These are phyloP conservation scores for Orycteropus afer DNA, from an alignment of 2,113 vertebrate genomes.

Conservation along the genomic window DNA sequence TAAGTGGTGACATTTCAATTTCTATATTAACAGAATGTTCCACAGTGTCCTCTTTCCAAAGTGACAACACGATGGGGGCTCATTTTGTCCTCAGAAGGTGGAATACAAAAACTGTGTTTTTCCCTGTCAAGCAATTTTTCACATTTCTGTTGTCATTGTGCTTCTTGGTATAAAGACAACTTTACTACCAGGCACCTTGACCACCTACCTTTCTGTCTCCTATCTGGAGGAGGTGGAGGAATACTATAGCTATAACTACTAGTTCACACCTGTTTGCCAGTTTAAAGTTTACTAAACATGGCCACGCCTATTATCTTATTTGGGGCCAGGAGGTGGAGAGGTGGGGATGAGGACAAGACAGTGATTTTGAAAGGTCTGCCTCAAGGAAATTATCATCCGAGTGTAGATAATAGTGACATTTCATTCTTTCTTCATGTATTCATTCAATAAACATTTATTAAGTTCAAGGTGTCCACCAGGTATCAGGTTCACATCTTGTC, in stretches of 20 bases:
- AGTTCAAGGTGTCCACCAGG: not conserved
- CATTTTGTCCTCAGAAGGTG: not conserved
- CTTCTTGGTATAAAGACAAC: not conserved
- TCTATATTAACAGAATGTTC: not conserved
- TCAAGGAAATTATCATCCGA: not conserved
- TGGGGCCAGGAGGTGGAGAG: no score
- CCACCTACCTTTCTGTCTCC: rapidly evolving
- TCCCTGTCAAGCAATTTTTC: not conserved
- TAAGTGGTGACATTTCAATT: not conserved
- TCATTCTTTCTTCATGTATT: not conserved
- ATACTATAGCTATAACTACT: not conserved
- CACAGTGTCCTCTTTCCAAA: not conserved
- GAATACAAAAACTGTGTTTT: not conserved
- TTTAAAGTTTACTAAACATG: not conserved
- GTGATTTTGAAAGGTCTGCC: not conserved
- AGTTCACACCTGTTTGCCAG: not conserved
- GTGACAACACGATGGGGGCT: not conserved
- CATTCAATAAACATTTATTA: not conserved
- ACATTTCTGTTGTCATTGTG: rapidly evolving
- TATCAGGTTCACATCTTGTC: not conserved
- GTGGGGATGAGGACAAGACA: not conserved
- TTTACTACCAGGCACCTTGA: not conserved
- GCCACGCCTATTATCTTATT: not conserved
- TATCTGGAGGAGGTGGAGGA: not conserved
- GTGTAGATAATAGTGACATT: not conserved